Base-by-base conservation (phyloP, 2,888 invertebrate genomes). In the Boloria euphrosyne region DNA sequence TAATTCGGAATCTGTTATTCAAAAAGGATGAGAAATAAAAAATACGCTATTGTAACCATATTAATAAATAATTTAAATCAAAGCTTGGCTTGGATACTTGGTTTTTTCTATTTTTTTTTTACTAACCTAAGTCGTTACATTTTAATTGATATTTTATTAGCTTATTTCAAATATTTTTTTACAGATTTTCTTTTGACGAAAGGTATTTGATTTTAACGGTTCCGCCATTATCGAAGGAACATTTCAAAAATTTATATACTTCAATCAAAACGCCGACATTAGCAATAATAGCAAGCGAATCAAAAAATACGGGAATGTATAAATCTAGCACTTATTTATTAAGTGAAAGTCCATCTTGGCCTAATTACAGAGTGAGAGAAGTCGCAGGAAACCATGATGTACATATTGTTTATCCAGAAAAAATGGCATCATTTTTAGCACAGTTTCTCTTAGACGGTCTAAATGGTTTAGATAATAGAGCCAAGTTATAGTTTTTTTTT, bases 381-480 rank as follows among this genome's bases (percentile, higher is more conserved):
- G 90, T 94, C 0, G 76, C 80, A 0, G 95, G 95, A 0, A 82
- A 85, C 62, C 95, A 95, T 68, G 94, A 95, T 75, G 89, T 94
- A 0, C 95, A 95, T 74, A 87, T 93, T 7, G 87, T 88, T 38
- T 71, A 89, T 55, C 94, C 95, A 0, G 93, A 94, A 62, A 75
- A 78, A 13, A 78, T 95, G 0, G 93, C 93, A 0, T 72, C 79
- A 0, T 78, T 78, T 73, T 74, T 94, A 0, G 70, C 72, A 0
- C 82, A 82, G 65, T 93, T 93, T 78, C 70, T 94, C 18, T 31
- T 83, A 3, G 71, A 81, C 47, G 86, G 85, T 0, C 10, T 81
- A 0, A 76, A 79, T 0, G 85, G 84, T 0, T 64, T 50, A 2
- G 50, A 50, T 18, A 50, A 50, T 50, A 18, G 4, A 50, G 50